Base-by-base conservation (phyloP, 2,113 vertebrate species). In the Vimba vimba region DNA sequence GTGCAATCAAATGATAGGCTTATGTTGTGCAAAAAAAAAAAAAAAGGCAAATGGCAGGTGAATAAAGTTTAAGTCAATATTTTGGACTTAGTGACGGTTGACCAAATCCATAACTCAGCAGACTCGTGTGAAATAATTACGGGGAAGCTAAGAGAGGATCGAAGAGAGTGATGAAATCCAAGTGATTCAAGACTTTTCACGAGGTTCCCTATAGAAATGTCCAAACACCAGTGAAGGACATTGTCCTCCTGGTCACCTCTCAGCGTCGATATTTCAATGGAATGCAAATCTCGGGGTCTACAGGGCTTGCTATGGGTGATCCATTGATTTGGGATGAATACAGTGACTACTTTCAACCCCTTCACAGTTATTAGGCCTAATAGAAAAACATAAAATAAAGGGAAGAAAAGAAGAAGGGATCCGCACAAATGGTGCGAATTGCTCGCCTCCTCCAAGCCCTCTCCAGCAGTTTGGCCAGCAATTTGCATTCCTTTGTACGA, bases 401-500 rank as follows among this genome's bases (percentile, higher is more conserved):
- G 86, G 79, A 68, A 87, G 90, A 47, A 62, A 76, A 94, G 93
- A 91, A 90, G 89, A 92, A 89, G 83, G 86, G 90, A 90, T 90
- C 91, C 33, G 85, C 90, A 92, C 93, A 94, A 93, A 94, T 90
- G 92, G 92, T 88, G 92, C 92, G 93, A 93, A 94, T 91, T 91
- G 91, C 81, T 88, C 79, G 88, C 92, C 94, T 94, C 92, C 92
- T 95, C 93, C 93, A 92, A 91, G 93, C 89, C 92, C 91, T 93
- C 93, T 94, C 90, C 85, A 91, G 91, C 92, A 95, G 94, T 94
- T 95, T 95, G 94, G 94, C 94, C 93, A 91, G 90, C 93, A 94
- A 95, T 95, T 94, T 94, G 94, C 94, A 95, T 95, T 95, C 94
- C 94, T 95, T 95, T 95, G 93, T 95, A 93, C 91, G 92, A 94